Conservation (phyloP, 2,888 invertebrate genomes). For the Apamea monoglypha region DNA sequence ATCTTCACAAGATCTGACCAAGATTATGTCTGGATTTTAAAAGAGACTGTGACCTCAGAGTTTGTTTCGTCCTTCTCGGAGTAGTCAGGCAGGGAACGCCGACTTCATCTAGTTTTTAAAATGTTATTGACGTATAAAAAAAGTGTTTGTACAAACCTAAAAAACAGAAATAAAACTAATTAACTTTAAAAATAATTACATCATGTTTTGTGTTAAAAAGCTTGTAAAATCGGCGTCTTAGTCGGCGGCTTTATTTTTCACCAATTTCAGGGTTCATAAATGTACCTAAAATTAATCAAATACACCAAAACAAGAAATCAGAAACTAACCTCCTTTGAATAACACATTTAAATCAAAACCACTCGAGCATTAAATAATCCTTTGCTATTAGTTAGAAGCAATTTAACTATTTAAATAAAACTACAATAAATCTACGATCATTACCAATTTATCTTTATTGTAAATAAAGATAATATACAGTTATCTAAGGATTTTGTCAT, state of each 20-base stretch:
- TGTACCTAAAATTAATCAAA: background rate
- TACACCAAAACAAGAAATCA: background rate
- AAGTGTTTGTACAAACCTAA: background rate
- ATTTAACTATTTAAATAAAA: slow-evolving; percentile 73
- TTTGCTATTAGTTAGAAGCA: slow-evolving; percentile 57
- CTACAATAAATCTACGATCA: slow-evolving; percentile 73
- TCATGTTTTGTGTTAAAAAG: too few species aligned
- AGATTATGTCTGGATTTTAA: background rate
- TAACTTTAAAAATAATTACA: background rate
- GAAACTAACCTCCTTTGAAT: background rate
- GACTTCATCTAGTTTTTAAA: background rate
- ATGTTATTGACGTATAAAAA: background rate
- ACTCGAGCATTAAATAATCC: slow-evolving; percentile 49
- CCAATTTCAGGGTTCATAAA: background rate
- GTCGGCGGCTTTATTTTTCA: background rate
- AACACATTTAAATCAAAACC: slow-evolving; percentile 7
- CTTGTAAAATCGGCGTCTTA: background rate
- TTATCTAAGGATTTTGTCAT: slow-evolving; percentile 63
- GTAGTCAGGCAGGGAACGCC: background rate
- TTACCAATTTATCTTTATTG: slow-evolving; percentile 77
- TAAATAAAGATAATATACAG: too few species aligned
- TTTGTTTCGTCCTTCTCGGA: background rate
- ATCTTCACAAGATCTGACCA: background rate
- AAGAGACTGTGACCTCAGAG: background rate
- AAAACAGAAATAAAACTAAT: too few species aligned